Evolutionary conservation across 1,140 invertebrate species (phyloP).

Genomic region (Procambarus virginalis): DNA sequence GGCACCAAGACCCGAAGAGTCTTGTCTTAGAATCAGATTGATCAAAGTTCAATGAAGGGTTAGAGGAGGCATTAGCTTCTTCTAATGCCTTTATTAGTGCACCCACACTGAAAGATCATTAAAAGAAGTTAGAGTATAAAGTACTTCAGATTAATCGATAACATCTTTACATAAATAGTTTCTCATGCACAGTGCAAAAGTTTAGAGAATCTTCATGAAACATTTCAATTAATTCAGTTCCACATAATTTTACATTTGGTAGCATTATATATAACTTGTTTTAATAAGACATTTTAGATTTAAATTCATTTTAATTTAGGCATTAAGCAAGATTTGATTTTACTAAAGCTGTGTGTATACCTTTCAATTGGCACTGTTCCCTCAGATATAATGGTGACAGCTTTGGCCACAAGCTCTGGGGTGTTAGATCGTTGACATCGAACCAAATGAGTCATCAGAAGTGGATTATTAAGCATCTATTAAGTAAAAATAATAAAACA

Average conservation of each 20-base stretch:
- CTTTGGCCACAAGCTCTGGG: slow-evolving; percentile 9
- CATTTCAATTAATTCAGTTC: no score
- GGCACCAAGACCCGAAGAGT: background rate
- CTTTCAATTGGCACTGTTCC: slow-evolving; percentile 19
- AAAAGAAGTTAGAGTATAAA: no score
- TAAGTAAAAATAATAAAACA: background rate
- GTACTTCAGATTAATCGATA: no score
- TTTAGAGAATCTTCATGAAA: no score
- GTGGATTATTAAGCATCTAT: slow-evolving; percentile 12
- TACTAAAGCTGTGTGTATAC: background rate
- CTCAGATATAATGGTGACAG: background rate
- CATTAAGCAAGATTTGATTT: no score
- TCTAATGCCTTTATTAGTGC: background rate
- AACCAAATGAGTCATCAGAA: slow-evolving; percentile 4
- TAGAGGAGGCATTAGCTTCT: slow-evolving; percentile 4
- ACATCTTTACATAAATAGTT: no score
- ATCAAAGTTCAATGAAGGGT: background rate
- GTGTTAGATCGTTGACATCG: background rate
- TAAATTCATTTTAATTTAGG: no score
- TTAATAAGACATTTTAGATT: no score
- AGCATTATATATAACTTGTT: no score
- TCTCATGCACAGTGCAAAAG: no score
- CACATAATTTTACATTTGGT: no score
- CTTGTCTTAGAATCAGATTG: background rate
- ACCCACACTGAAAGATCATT: slow-evolving; percentile 8